Conservation (phyloP, 2,113 vertebrate species). For the Dromas ardeola region DNA sequence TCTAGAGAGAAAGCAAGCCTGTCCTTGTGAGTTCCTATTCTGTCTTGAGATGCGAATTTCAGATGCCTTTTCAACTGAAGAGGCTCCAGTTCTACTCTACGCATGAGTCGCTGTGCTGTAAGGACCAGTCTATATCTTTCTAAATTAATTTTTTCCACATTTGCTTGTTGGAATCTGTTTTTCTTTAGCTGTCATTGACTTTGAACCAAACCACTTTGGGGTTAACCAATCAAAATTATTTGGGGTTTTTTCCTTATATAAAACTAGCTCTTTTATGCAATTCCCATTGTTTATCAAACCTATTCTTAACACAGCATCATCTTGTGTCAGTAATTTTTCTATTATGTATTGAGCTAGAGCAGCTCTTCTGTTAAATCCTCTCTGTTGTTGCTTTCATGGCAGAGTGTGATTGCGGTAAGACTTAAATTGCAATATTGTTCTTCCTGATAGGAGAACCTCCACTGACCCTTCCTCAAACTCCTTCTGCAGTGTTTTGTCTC, state of each 20-base stretch:
- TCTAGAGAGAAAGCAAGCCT: no score
- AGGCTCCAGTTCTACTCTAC: neutral
- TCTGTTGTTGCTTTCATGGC: neutral
- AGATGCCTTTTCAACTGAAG: neutral
- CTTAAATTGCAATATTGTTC: neutral
- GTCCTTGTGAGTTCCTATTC: neutral
- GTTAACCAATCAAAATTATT: neutral
- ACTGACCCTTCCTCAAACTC: neutral
- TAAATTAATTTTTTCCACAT: neutral
- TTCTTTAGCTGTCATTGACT: accelerated
- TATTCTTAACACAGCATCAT: neutral
- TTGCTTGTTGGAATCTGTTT: neutral
- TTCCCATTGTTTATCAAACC: neutral
- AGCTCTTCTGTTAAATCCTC: neutral
- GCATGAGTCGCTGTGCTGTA: accelerated
- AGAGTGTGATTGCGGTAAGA: accelerated
- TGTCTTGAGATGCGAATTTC: neutral
- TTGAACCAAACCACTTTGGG: neutral
- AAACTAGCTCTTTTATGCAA: neutral
- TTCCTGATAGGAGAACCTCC: neutral
- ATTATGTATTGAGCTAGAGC: neutral
- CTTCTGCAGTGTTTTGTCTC: neutral
- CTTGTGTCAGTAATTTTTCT: neutral
- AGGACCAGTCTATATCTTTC: neutral
- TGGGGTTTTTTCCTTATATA: neutral